A percentile compares a stretch with the other conserved stretches of the same genome.
Conservation (phyloP, 2,113 vertebrate species). For the Lucifuga dentata region DNA sequence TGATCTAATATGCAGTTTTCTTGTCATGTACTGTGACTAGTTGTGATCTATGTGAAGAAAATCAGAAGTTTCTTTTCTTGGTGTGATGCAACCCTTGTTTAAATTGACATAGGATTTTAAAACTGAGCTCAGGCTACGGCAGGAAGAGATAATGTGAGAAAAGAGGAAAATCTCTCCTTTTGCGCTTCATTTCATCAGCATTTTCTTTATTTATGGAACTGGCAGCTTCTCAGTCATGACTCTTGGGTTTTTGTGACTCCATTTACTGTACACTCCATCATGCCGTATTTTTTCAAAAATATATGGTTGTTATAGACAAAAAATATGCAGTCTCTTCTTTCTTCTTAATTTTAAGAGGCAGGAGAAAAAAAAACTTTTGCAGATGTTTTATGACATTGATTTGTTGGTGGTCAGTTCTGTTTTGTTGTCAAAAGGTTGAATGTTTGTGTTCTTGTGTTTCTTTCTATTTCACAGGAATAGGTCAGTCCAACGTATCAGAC, state of each 20-base stretch:
- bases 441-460: constrained; percentile 13
- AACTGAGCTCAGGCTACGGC: constrained; percentile 16
- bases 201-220: not conserved
- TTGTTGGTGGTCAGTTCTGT: constrained; percentile 9
- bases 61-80: not conserved
- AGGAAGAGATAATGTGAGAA: constrained; percentile 22
- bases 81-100: constrained; percentile 41
- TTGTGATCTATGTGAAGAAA: not conserved
- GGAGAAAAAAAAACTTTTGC: constrained; percentile 13
- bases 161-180: constrained; percentile 14
- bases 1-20: too few species aligned
- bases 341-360: too few species aligned
- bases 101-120: constrained; percentile 10
- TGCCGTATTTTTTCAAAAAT: too few species aligned
- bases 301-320: constrained; percentile 1
- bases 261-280: too few species aligned
- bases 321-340: not conserved
- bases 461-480: constrained; percentile 11
- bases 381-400: constrained; percentile 6
- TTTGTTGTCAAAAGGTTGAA: constrained; percentile 3
- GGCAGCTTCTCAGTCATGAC: constrained; percentile 9
- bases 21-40: not conserved
- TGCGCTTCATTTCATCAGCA: constrained; percentile 58
- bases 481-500: constrained; percentile 21
- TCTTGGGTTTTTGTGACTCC: constrained; percentile 10